Conservation (phyloP, 2,797 vertebrate species). For the Sebastes trivittatus region DNA sequence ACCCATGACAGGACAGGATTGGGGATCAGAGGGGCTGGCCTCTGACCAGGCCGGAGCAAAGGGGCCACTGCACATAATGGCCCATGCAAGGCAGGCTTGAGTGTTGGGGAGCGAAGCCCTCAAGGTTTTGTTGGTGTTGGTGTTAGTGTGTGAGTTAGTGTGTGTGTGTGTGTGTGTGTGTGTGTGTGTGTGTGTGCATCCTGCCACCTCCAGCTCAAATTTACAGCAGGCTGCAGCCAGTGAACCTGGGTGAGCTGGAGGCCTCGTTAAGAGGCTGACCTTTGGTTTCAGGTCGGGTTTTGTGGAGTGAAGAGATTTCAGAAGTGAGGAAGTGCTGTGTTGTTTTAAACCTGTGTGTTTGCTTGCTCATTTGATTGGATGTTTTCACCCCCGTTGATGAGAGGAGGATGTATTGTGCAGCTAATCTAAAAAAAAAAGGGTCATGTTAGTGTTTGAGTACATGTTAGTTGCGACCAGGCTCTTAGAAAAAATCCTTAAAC, state of each 20-base stretch:
- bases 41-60: slow-evolving; percentile 82
- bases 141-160: slow-evolving; percentile 17
- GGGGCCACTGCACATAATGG: slow-evolving; percentile 83
- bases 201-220: slow-evolving; percentile 67
- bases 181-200: neutral
- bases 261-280: slow-evolving; percentile 80
- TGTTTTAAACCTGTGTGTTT: slow-evolving; percentile 76
- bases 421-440: slow-evolving; percentile 30
- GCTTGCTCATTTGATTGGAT: slow-evolving; percentile 77
- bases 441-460: neutral
- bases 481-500: neutral
- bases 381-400: slow-evolving; percentile 46
- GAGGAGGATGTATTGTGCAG: slow-evolving; percentile 6
- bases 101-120: slow-evolving; percentile 60
- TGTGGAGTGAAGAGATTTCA: slow-evolving; percentile 72
- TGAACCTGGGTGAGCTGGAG: slow-evolving; percentile 72
- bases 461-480: neutral
- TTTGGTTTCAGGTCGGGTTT: slow-evolving; percentile 74
- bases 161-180: neutral
- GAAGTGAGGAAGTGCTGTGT: slow-evolving; percentile 77
- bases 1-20: slow-evolving; percentile 93
- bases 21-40: slow-evolving; percentile 87
- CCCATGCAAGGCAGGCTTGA: slow-evolving; percentile 57
- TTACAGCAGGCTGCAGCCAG: slow-evolving; percentile 77
- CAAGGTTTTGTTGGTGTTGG: slow-evolving; percentile 36